Evolutionary conservation across 2,888 invertebrate species (phyloP).

Genomic region (Trichacis sp.): DNA sequence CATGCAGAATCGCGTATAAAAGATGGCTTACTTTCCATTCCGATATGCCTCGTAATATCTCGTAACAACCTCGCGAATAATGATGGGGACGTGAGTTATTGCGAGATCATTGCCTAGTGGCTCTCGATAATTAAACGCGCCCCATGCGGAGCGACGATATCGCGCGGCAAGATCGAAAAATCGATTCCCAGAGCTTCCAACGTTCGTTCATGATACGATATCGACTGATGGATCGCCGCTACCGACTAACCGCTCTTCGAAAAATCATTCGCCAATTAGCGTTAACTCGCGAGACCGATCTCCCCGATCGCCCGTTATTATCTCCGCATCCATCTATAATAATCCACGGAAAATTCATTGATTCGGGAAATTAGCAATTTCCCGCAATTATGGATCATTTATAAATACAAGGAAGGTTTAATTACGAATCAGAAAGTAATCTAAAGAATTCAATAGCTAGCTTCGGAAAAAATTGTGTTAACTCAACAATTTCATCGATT

Average conservation of each 20-base stretch:
- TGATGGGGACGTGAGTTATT: slow-evolving; percentile 26
- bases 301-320: neutral
- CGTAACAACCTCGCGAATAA: slow-evolving; percentile 9
- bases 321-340: slow-evolving; percentile 33
- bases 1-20: neutral
- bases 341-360: no score
- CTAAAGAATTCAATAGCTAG: no score
- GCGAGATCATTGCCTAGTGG: slow-evolving; percentile 53
- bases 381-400: no score
- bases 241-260: slow-evolving; percentile 52
- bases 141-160: slow-evolving; percentile 51
- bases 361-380: no score
- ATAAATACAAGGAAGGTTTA: slow-evolving; percentile 24
- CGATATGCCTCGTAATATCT: neutral
- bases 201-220: slow-evolving; percentile 46
- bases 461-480: no score
- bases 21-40: slow-evolving; percentile 1
- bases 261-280: neutral
- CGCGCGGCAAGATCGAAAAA: slow-evolving; percentile 11
- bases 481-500: no score
- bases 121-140: slow-evolving; percentile 56
- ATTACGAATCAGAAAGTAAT: no score
- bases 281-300: neutral
- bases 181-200: slow-evolving; percentile 18
- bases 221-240: slow-evolving; percentile 56